A percentile compares a stretch with the other conserved stretches of the same genome.
These are phyloP conservation scores for Stegastes partitus DNA, from an alignment of 2,113 vertebrate species.

Conservation along the genomic window DNA sequence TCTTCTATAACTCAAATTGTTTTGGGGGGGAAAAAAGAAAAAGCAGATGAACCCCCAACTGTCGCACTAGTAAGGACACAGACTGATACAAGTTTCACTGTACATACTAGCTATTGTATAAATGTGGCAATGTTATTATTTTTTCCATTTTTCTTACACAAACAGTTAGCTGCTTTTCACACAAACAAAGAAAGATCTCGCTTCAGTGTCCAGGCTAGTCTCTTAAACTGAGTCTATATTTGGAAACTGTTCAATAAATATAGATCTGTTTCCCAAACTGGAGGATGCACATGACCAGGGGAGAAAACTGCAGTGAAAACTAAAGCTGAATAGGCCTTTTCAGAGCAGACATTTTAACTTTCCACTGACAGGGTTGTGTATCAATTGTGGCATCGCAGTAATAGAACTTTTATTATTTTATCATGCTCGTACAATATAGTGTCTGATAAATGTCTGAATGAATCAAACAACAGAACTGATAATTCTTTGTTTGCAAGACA, in stretches of 20 bases:
- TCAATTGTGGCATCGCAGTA: neutral
- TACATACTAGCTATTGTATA: neutral
- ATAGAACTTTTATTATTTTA: neutral
- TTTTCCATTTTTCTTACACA: neutral
- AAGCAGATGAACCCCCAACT: neutral
- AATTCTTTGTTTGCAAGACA: too few relatives aligned
- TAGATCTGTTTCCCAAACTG: conserved; percentile 6
- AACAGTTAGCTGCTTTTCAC: neutral
- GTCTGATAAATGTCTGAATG: neutral
- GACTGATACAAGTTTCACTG: too few relatives aligned
- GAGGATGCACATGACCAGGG: neutral
- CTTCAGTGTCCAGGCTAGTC: neutral
- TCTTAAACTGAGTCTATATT: conserved; percentile 25
- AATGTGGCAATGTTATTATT: neutral
- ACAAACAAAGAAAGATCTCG: neutral
- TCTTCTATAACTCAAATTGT: too few relatives aligned
- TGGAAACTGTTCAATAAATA: conserved; percentile 28
- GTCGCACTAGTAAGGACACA: neutral
- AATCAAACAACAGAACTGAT: neutral
- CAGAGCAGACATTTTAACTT: neutral
- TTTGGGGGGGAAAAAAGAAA: too few relatives aligned
- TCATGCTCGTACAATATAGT: neutral
- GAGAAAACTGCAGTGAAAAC: neutral
- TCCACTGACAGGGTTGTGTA: neutral
- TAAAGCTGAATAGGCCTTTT: neutral